phyloP scores from a whole-genome alignment of 1,140 invertebrate genomes.

The Microplitis demolitor region DNA sequence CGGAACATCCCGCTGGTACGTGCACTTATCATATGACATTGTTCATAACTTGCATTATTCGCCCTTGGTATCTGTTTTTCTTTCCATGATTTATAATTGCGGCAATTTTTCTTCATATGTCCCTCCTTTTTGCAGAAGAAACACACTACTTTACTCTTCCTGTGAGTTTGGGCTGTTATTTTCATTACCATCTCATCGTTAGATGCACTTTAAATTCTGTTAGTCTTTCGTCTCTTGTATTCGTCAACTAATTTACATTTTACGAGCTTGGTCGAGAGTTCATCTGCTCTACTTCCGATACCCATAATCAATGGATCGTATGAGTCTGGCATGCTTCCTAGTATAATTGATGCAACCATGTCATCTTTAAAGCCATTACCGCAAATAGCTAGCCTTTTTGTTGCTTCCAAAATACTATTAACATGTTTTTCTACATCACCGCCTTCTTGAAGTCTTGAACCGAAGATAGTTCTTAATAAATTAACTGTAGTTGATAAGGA shows the following conservation, averaged over 20 bases:
- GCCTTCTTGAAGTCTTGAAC: no score
- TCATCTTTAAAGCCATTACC: no score
- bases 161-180: neutral
- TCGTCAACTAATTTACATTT: conserved; percentile 28
- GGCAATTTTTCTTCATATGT: neutral
- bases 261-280: neutral
- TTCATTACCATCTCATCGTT: conserved; percentile 1
- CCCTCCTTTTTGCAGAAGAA: neutral
- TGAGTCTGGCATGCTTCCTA: no score
- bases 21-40: neutral
- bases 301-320: no score
- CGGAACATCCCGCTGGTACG: neutral
- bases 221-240: conserved; percentile 12
- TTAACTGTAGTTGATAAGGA: no score
- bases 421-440: no score
- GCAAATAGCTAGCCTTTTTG: no score
- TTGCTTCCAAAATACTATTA: no score
- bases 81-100: neutral
- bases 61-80: neutral
- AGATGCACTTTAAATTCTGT: no score
- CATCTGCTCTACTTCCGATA: neutral
- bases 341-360: no score
- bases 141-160: neutral
- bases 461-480: no score
- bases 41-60: conserved; percentile 2